Percentiles rank a stretch among this genome's conserved stretches.
phyloP scores from a whole-genome alignment of 2,888 invertebrate genomes.

The Podotricha telesiphe region DNA sequence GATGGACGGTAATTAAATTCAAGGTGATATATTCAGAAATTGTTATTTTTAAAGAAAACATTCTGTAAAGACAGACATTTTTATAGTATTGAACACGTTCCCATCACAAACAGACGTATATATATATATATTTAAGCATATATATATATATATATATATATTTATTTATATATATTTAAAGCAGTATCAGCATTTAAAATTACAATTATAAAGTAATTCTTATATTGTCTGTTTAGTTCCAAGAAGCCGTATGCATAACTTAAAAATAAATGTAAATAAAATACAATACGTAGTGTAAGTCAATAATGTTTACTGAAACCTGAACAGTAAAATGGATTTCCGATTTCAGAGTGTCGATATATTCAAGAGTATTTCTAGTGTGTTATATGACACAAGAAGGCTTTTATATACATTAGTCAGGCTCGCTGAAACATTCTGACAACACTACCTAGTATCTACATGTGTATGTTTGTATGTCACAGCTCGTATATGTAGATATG shows the following conservation, averaged over 20 bases:
- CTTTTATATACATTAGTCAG: constrained; percentile 38
- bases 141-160: too few species aligned
- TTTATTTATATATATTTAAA: too few species aligned
- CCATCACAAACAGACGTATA: neutral
- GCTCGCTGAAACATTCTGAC: constrained; percentile 31
- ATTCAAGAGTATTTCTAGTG: constrained; percentile 36
- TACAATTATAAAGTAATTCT: too few species aligned
- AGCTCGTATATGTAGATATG: too few species aligned
- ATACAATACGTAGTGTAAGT: neutral
- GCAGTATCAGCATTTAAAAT: too few species aligned
- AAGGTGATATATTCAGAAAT: constrained; percentile 36
- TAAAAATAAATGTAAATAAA: neutral
- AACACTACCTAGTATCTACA: constrained; percentile 11
- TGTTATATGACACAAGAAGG: constrained; percentile 41
- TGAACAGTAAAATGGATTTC: constrained; percentile 17
- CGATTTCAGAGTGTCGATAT: constrained; percentile 7
- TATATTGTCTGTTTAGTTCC: neutral
- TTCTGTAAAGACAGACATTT: neutral
- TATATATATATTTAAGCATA: too few species aligned
- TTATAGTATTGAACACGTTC: neutral
- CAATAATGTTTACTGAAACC: neutral
- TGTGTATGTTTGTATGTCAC: neutral
- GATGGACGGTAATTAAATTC: constrained; percentile 36
- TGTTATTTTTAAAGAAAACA: constrained; percentile 21
- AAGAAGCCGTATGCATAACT: neutral